Evolutionary conservation across 2,888 invertebrate genomes (phyloP).

Genomic region (Carterocephalus palaemon): DNA sequence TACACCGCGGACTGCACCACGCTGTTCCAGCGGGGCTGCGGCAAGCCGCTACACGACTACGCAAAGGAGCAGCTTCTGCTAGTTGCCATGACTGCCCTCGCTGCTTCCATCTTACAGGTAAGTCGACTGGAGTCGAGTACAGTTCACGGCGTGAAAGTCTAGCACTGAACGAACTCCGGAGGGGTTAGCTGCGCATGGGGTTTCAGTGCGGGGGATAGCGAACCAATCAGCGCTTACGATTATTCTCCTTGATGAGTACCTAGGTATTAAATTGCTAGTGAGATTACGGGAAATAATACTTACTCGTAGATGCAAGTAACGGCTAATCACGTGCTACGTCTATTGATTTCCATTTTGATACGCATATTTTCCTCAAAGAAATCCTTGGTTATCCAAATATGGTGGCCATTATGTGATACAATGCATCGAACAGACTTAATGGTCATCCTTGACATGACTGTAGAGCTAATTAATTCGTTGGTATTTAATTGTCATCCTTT

Average conservation of each 20-base stretch:
- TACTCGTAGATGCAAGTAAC: too few relatives aligned
- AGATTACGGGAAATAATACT: too few relatives aligned
- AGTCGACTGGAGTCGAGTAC: too few relatives aligned
- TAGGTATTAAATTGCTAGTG: too few relatives aligned
- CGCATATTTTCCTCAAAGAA: conserved; percentile 8
- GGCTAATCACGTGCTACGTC: background rate
- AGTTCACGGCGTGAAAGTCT: too few relatives aligned
- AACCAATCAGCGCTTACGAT: too few relatives aligned
- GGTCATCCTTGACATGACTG: conserved; percentile 1
- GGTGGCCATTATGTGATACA: conserved; percentile 1
- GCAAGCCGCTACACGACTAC: conserved; percentile 74
- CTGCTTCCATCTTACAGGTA: conserved; percentile 80
- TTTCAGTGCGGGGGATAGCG: too few relatives aligned
- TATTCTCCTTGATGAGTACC: too few relatives aligned
- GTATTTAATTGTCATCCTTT: background rate
- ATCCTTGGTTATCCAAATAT: conserved; percentile 4
- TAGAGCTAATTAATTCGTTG: too few relatives aligned
- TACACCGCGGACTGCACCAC: conserved; percentile 67
- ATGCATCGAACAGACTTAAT: background rate
- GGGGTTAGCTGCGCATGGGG: too few relatives aligned
- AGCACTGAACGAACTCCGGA: too few relatives aligned
- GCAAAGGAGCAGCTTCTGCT: conserved; percentile 75
- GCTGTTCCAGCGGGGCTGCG: conserved; percentile 79
- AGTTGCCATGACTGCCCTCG: conserved; percentile 77
- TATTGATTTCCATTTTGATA: background rate